These are phyloP conservation scores for Penaeus indicus DNA, from an alignment of 1,140 invertebrate species.

Conservation along the genomic window DNA sequence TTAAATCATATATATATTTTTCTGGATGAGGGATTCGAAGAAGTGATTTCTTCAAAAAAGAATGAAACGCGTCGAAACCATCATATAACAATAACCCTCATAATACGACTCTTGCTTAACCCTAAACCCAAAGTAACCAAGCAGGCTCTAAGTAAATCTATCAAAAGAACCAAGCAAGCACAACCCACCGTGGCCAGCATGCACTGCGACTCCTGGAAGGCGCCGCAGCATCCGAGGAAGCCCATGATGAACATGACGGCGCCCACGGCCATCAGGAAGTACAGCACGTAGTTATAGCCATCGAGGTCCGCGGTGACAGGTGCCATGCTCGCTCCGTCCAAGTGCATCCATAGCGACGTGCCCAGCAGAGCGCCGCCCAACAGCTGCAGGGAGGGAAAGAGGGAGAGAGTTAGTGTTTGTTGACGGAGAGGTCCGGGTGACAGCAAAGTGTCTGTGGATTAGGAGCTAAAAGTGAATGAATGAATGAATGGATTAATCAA, in stretches of 20 bases:
- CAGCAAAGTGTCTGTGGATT: too few relatives aligned
- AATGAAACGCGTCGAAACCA: too few relatives aligned
- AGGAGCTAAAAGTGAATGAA: too few relatives aligned
- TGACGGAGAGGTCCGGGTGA: background rate
- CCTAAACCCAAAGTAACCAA: background rate
- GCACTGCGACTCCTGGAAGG: constrained; percentile 87
- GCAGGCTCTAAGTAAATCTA: background rate
- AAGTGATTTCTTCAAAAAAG: background rate
- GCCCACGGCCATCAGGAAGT: constrained; percentile 84
- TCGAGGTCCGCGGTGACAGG: constrained; percentile 78
- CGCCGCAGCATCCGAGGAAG: constrained; percentile 92
- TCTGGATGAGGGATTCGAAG: too few relatives aligned
- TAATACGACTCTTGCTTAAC: too few relatives aligned
- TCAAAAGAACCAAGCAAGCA: background rate
- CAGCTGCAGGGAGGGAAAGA: constrained; percentile 75
- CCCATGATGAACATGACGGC: constrained; percentile 85
- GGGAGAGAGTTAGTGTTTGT: background rate
- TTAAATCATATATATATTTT: too few relatives aligned
- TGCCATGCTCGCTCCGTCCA: constrained; percentile 81
- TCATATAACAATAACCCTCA: constrained; percentile 2
- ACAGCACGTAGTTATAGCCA: constrained; percentile 80
- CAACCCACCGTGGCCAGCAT: constrained; percentile 83
- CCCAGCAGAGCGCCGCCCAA: constrained; percentile 79
- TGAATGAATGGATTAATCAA: too few relatives aligned
- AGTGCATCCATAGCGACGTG: constrained; percentile 82